Conservation (phyloP, 2,888 invertebrate genomes). For the Drosophila lacicola region DNA sequence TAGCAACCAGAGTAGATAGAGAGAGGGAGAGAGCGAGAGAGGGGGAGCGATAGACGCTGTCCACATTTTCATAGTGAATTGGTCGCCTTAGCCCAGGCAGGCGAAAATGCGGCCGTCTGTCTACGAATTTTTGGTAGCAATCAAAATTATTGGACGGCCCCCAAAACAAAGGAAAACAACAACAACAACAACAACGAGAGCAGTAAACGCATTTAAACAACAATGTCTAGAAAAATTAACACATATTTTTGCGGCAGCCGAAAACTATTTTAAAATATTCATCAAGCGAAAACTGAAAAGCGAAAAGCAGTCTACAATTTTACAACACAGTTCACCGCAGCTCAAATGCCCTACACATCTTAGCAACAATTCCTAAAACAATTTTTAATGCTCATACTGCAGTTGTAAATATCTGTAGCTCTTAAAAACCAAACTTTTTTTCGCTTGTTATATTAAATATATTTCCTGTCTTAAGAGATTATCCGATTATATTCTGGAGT, state of each 20-base stretch:
- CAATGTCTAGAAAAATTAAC: slow-evolving; percentile 66
- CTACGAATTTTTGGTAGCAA: slow-evolving; percentile 73
- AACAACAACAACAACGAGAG: slow-evolving; percentile 17
- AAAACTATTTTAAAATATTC: slow-evolving; percentile 68
- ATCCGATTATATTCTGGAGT: too few species aligned
- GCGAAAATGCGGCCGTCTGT: slow-evolving; percentile 47
- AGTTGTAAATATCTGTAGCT: too few species aligned
- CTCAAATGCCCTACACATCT: slow-evolving; percentile 27
- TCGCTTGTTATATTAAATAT: too few species aligned
- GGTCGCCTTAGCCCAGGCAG: slow-evolving; percentile 5
- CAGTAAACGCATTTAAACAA: slow-evolving; percentile 11
- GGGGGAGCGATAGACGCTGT: slow-evolving; percentile 18
- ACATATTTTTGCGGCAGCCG: slow-evolving; percentile 59
- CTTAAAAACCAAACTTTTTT: too few species aligned
- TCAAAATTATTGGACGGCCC: slow-evolving; percentile 67
- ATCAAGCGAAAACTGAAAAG: slow-evolving; percentile 35
- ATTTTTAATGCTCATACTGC: too few species aligned
- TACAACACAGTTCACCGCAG: not conserved
- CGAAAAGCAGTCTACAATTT: slow-evolving; percentile 1
- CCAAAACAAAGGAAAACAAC: slow-evolving; percentile 23
- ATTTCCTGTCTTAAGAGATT: too few species aligned
- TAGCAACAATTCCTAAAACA: too few species aligned
- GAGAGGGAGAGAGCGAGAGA: too few species aligned
- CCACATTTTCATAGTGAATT: slow-evolving; percentile 26
- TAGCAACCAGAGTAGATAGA: slow-evolving; percentile 21